A percentile compares a stretch with the other conserved stretches of the same genome.
Evolutionary conservation across 2,888 invertebrate genomes (phyloP).

Genomic region (Papilio demoleus): DNA sequence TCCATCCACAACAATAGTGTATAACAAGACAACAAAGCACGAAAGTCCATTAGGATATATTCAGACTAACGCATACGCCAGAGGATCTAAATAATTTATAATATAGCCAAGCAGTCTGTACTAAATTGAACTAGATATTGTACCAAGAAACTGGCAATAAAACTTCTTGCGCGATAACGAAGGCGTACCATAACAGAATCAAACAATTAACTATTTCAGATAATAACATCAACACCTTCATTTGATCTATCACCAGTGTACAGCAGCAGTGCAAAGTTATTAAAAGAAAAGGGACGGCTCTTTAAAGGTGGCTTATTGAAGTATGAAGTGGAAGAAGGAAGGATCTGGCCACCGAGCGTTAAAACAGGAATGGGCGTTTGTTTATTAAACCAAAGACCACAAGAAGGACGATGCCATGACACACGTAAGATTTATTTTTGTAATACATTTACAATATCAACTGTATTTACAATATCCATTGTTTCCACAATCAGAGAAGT

Average conservation of each 20-base stretch:
- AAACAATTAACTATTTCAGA: conserved; percentile 44
- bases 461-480: not conserved
- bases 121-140: no score
- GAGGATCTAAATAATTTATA: no score
- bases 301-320: conserved; percentile 53
- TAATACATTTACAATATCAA: not conserved
- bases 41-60: no score
- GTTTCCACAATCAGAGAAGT: not conserved
- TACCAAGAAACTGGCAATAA: no score
- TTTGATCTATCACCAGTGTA: conserved; percentile 54
- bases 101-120: no score
- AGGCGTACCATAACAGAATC: no score
- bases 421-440: conserved; percentile 49
- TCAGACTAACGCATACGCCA: no score
- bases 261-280: conserved; percentile 42
- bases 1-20: no score
- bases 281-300: conserved; percentile 47
- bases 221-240: conserved; percentile 52
- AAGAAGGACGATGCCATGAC: conserved; percentile 62
- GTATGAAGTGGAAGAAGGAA: conserved; percentile 55
- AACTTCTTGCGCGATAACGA: no score
- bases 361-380: conserved; percentile 45
- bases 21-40: no score
- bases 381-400: conserved; percentile 51
- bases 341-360: conserved; percentile 56